These are phyloP conservation scores for Arctopsyche grandis DNA, from an alignment of 1,140 invertebrate species.

Conservation along the genomic window DNA sequence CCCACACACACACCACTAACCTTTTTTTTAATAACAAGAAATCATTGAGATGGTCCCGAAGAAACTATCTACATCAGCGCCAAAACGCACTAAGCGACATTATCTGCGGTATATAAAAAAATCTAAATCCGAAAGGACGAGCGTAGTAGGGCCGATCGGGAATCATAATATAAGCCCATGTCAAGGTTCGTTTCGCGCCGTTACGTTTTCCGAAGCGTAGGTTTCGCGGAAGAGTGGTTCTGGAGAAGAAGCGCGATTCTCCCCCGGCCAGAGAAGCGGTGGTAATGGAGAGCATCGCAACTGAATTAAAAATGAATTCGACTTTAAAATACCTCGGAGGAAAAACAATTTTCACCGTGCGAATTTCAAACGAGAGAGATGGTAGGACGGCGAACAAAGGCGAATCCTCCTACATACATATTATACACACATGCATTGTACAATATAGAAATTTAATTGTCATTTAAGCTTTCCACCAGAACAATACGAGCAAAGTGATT, in stretches of 20 bases:
- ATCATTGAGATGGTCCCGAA: constrained; percentile 28
- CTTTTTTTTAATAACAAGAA: constrained; percentile 29
- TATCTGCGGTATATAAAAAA: too few relatives aligned
- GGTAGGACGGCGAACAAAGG: constrained; percentile 13
- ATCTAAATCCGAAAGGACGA: background rate
- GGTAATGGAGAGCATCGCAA: constrained; percentile 34
- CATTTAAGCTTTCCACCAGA: background rate
- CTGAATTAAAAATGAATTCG: constrained; percentile 55
- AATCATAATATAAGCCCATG: constrained; percentile 15
- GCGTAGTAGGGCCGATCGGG: background rate
- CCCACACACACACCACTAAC: background rate
- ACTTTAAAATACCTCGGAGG: constrained; percentile 51
- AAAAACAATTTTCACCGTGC: constrained; percentile 48
- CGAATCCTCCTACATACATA: too few relatives aligned
- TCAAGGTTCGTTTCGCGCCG: constrained; percentile 31
- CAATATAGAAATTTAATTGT: constrained; percentile 38
- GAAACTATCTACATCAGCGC: background rate
- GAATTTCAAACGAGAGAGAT: constrained; percentile 40
- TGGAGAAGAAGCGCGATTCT: background rate
- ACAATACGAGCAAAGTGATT: too few relatives aligned
- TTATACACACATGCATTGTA: constrained; percentile 37
- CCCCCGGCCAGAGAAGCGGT: background rate
- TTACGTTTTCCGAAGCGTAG: constrained; percentile 25
- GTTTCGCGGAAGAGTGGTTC: constrained; percentile 26
- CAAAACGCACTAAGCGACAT: too few relatives aligned